phyloP scores from a whole-genome alignment of 2,888 invertebrate genomes.

The Petrophora chlorosata region DNA sequence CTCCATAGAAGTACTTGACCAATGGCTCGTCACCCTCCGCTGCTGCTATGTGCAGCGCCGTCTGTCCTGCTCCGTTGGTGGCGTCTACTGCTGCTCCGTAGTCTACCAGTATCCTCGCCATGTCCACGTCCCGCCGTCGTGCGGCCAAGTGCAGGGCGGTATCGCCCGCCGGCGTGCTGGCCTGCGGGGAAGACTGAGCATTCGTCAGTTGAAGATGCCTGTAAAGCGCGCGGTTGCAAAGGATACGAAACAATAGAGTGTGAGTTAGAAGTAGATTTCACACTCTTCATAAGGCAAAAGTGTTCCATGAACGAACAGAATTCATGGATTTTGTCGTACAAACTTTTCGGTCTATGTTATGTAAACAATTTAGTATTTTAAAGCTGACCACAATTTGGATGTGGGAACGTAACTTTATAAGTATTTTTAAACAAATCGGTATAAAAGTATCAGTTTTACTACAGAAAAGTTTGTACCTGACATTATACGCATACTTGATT shows the following conservation, averaged over 20 bases:
- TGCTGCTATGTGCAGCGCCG: conserved; percentile 97
- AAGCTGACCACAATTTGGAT: too few relatives aligned
- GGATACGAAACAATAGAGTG: neutral
- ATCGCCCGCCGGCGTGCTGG: conserved; percentile 93
- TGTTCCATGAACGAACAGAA: too few relatives aligned
- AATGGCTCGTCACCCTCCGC: conserved; percentile 97
- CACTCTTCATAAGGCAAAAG: too few relatives aligned
- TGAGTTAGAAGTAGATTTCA: neutral
- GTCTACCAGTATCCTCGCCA: conserved; percentile 96
- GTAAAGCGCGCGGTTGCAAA: neutral
- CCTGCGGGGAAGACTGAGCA: conserved; percentile 63
- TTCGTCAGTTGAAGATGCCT: conserved; percentile 14
- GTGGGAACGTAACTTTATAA: too few relatives aligned
- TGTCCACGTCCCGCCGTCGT: conserved; percentile 95
- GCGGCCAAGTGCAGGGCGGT: conserved; percentile 97
- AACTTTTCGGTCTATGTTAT: too few relatives aligned
- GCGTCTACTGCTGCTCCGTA: conserved; percentile 96
- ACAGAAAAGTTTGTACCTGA: conserved; percentile 13
- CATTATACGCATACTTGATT: conserved; percentile 18
- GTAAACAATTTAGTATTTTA: too few relatives aligned
- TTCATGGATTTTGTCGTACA: too few relatives aligned
- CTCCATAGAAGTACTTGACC: conserved; percentile 97
- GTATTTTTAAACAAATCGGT: too few relatives aligned
- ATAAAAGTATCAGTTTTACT: too few relatives aligned
- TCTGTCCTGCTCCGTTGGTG: conserved; percentile 97